Base-by-base conservation (phyloP, 2,888 invertebrate genomes). In the Limnephilus rhombicus region DNA sequence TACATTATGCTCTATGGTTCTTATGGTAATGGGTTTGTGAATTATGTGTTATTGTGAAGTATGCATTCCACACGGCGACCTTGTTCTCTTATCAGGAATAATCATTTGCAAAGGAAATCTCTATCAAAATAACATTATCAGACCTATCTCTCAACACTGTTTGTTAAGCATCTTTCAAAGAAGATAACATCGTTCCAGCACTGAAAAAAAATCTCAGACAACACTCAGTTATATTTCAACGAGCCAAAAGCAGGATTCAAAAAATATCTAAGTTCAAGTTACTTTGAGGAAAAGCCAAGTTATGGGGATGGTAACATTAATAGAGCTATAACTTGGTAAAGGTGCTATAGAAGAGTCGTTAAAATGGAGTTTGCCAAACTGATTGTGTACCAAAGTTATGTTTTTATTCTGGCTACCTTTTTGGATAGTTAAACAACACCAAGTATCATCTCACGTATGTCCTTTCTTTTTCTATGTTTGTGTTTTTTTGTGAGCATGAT, bases 371-470 rank as follows among this genome's bases (percentile, higher is more conserved):
- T 53, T 49, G 53, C 34, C 18, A 87, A 18, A 53, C 29, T 18
- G 34, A 53, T 87, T 53, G 12, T 68, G 29, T 53, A 87, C 41
- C 29, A 82, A 87, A 91, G 88, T 80, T 89, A 92, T 93, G 92
- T 85, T 92, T 82, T 93, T 83, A 80, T 90, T 93, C 85, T 93
- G 93, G 93, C 91, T 93, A 80, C 87, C 89, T 87, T 85, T 93
- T 83, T 92, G 93, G 93, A 93, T 93, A 49, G 45, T 92, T 80
- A 91, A 91, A 29, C 93, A 85, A 80, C 92, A n/a, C 68, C 68
- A 82, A 93, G 86, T 93, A n/a, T 68, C 68, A n/a, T 89, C 45
- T 92, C 93, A 93, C 91, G 93, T 93, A 93, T 93, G 93, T 93
- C 87, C 29, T 93, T 91, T 91, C 91, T 82, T 91, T 24, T 87